Conservation (phyloP, 2,888 invertebrate species). For the Mayetiola destructor region DNA sequence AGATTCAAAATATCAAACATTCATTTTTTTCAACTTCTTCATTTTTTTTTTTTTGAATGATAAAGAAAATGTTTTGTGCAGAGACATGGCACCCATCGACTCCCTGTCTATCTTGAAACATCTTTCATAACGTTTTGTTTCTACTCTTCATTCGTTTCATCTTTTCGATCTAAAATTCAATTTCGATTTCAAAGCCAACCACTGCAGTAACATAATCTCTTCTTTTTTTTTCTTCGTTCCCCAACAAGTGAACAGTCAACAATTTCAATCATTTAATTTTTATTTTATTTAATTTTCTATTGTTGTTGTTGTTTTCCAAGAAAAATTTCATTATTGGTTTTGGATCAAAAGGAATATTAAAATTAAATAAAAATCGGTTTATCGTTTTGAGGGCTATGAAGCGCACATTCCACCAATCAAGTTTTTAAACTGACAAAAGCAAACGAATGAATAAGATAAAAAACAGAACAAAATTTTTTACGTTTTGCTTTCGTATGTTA, state of each 20-base stretch:
- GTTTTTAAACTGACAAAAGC: background rate
- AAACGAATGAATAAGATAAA: no score
- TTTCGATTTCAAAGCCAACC: no score
- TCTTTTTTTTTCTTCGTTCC: background rate
- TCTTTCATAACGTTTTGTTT: background rate
- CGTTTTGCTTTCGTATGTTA: no score
- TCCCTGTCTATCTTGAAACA: background rate
- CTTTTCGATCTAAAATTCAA: no score
- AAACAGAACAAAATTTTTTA: no score
- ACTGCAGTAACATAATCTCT: conserved; percentile 10
- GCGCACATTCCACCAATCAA: conserved; percentile 8
- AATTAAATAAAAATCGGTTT: conserved; percentile 10
- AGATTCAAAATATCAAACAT: conserved; percentile 1
- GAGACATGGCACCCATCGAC: background rate
- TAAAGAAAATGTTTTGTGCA: no score
- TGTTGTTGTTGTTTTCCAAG: background rate
- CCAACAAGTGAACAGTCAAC: no score
- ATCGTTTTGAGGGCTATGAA: no score
- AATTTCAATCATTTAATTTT: background rate
- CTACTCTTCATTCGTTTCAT: background rate
- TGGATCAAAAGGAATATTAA: conserved; percentile 10
- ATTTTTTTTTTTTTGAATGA: no score
- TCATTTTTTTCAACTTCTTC: background rate
- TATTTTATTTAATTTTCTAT: background rate
- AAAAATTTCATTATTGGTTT: conserved; percentile 7